A percentile compares a stretch with the other conserved stretches of the same genome.
Evolutionary conservation across 2,888 invertebrate species (phyloP).

Genomic region (Xanthostigma xanthostigma): DNA sequence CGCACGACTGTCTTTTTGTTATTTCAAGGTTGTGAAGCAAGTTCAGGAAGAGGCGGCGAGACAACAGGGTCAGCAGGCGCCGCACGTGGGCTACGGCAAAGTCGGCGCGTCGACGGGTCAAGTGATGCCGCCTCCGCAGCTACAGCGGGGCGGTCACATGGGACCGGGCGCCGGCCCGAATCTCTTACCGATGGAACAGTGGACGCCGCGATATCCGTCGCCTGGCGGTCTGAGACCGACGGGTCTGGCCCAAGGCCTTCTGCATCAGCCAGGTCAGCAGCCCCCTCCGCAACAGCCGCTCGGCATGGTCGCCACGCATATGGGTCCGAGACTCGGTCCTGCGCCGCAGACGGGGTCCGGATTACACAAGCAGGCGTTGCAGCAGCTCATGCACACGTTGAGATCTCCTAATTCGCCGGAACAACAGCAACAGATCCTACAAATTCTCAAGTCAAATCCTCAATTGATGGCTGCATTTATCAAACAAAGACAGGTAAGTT

Average conservation of each 20-base stretch:
- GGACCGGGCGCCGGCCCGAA: conserved; percentile 20
- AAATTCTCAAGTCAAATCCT: conserved; percentile 85
- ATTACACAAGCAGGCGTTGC: conserved; percentile 50
- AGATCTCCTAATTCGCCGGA: conserved; percentile 81
- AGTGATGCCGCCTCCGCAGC: conserved; percentile 40
- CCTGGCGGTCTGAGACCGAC: conserved; percentile 31
- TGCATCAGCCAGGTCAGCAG: conserved; percentile 27
- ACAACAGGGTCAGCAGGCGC: conserved; percentile 78
- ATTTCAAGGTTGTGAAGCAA: conserved; percentile 26
- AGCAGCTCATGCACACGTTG: conserved; percentile 78
- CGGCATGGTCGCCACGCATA: conserved; percentile 21
- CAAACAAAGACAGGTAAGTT: conserved; percentile 59
- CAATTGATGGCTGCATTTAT: conserved; percentile 92
- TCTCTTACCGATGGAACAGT: conserved; percentile 38
- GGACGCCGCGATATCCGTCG: conserved; percentile 34
- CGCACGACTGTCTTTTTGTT: background rate
- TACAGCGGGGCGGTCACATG: conserved; percentile 34
- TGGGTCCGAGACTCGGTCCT: conserved; percentile 11
- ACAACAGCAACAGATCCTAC: conserved; percentile 79
- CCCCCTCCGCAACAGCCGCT: conserved; percentile 25
- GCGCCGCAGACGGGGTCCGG: conserved; percentile 21
- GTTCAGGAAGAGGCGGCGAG: conserved; percentile 86
- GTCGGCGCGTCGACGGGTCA: conserved; percentile 39
- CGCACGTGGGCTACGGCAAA: conserved; percentile 63
- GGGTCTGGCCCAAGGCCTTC: conserved; percentile 26